Base-by-base conservation (phyloP, 2,888 invertebrate species). In the Drosophila prolongata region DNA sequence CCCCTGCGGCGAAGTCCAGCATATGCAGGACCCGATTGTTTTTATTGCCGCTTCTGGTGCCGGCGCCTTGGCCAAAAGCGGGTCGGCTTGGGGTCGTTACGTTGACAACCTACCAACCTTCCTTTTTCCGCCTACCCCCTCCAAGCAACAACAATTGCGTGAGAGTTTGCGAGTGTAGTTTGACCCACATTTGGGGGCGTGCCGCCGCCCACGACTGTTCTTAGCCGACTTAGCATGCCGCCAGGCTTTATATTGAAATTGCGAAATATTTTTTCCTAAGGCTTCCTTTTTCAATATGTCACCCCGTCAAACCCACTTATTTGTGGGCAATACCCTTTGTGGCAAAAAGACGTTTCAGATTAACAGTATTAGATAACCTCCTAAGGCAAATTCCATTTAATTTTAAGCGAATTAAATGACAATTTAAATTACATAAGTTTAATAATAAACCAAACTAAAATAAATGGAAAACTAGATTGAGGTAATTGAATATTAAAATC, bases 181-280 rank as follows among this genome's bases (percentile, higher is more conserved):
- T 83, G 83, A 83, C 83, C 83, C 83, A 83, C 83, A 83, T 83
- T 87, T 44, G 52, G 55, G 83, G 80, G 89, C 89, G 84, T 83
- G 72, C 72, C 78, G 71, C 38, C 53, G 40, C 62, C 55, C 53
- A 38, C 37, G 53, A 50, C 53, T 53, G 52, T 40, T 57, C 43
- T 55, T 59, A 66, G 55, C 30, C 35, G 49, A 13, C 49, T 64
- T 73, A 65, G 77, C 80, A 70, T 79, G 80, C 77, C 89, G 75
- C 75, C 72, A 70, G 87, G 69, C 68, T 80, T 83, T 87, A 75
- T 83, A 86, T 83, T 61, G 87, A 83, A 89, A 83, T 78, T 86
- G 80, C 43, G 43, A 75, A 74, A 88, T 72, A 60, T 72, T 47
- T 50, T 47, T 54, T 54, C 52, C 35, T 56, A 61, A 43, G 42